Base-by-base conservation (phyloP, 1,140 invertebrate genomes). In the Drosophila ercepeae region DNA sequence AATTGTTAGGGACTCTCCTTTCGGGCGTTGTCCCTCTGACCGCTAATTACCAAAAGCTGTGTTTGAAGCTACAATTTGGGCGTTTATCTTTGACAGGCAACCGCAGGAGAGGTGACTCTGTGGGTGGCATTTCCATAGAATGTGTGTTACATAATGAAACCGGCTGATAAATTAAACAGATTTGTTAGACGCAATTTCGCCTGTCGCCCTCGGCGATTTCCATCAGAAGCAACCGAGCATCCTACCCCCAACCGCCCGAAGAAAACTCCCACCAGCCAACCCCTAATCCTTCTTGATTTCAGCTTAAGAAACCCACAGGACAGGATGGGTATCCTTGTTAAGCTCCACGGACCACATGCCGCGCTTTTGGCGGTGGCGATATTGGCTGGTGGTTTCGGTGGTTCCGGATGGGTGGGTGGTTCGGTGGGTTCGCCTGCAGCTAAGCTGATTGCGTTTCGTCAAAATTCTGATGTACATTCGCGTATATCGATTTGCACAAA, bases 91-190 rank as follows among this genome's bases (percentile, higher is more conserved):
- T 39, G 58, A 64, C 75, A 70, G 57, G 58, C 23, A 27, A 41
- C 65, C 60, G 14, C 23, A 71, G 13, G 36, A 51, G 16, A 23
- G 32, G 3, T 13, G 14, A 21, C 45, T 19, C 46, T 8, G 29
- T 67, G 13, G 53, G 21, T 14, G 74, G 39, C 51, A 48, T 44
- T 50, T 46, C 50, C 25, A 64, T 65, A 51, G 64, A 52, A 58
- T 65, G 51, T 60, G 55, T 70, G 61, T 69, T 68, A 64, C 68
- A 83, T 77, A 79, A 86, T 79, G 67, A 72, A 84, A 84, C 50
- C 3, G 13, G 55, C 64, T 88, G 83, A 88, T 88, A 88, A 81
- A 88, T 89, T 89, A 89, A 89, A 83, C 84, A 89, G 78, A 89
- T 89, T 89, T 89, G 78, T 89, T 89, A 84, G 64, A 65, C 73